Conservation (phyloP, 2,113 vertebrate species). For the Tachuris rubrigastra region DNA sequence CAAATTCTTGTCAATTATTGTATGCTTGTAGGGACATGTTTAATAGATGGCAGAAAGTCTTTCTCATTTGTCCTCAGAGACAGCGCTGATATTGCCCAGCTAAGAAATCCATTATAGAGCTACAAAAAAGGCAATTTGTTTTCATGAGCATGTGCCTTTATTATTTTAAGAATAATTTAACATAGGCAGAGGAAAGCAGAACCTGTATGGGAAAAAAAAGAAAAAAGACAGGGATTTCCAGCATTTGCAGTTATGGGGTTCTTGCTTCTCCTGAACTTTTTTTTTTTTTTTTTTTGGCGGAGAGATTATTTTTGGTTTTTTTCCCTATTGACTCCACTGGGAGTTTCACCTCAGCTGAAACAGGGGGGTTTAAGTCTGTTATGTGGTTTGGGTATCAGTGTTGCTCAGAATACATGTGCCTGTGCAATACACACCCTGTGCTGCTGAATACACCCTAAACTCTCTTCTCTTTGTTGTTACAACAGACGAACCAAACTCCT, state of each 20-base stretch:
- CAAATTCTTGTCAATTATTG: slow-evolving; percentile 54
- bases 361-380: background rate
- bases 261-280: background rate
- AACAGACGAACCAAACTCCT: slow-evolving; percentile 91
- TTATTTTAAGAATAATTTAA: slow-evolving; percentile 52
- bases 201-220: background rate
- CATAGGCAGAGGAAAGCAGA: background rate
- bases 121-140: slow-evolving; percentile 35
- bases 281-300: background rate
- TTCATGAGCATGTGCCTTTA: background rate
- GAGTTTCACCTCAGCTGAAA: background rate
- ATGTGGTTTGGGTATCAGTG: background rate
- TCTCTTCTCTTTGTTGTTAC: slow-evolving; percentile 53
- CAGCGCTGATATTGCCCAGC: background rate
- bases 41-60: slow-evolving; percentile 48
- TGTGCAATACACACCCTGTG: background rate
- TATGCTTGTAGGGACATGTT: slow-evolving; percentile 25
- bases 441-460: background rate
- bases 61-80: slow-evolving; percentile 49
- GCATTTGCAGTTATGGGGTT: background rate
- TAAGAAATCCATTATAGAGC: slow-evolving; percentile 3
- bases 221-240: background rate
- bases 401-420: background rate
- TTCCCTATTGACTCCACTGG: background rate
- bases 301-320: background rate